Base-by-base conservation (phyloP, 2,797 vertebrate species). In the Atherinosoma microstoma region DNA sequence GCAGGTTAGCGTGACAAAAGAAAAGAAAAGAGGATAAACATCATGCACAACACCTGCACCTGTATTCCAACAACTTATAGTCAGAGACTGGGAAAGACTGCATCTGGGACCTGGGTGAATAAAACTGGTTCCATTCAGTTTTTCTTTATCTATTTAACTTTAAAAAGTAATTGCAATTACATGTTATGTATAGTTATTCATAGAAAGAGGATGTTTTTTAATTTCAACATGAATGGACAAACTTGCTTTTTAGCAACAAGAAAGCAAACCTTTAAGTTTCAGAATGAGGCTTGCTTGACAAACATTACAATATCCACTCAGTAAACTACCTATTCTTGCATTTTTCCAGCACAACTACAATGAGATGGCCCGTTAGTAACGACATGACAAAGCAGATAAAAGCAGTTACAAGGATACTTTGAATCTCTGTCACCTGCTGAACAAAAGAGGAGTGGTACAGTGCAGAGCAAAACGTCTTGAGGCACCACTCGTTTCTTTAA, bases 1-100 rank as follows among this genome's bases (percentile, higher is more conserved):
- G 71, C n/a, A 13, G 71, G 83, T 36, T 90, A 42, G 84, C 81
- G 80, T 90, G 89, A 90, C 86, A 92, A 72, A 80, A 65, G 4
- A 53, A 70, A 82, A 65, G 78, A 69, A 20, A 18, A 11, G 53
- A 72, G 75, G 67, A 83, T 64, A 85, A 84, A 85, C 82, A 80
- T 76, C 62, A 58, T 61, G 62, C 78, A 66, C 79, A 79, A 87
- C 88, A 92, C 85, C 89, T 92, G 89, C 58, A 81, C 85, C 85
- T 77, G 78, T 85, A 87, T 80, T 62, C 60, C 58, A 62, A 42
- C n/a, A 0, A 65, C 77, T 47, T 15, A 4, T 80, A 77, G 68
- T 89, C 80, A 84, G 59, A 86, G 81, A 84, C 10, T 64, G 42
- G 1, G 49, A 56, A 66, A 67, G 42, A 27, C 22, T 40, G 62